phyloP scores from a whole-genome alignment of 2,888 invertebrate species.

The Drosophila mayaguana region DNA sequence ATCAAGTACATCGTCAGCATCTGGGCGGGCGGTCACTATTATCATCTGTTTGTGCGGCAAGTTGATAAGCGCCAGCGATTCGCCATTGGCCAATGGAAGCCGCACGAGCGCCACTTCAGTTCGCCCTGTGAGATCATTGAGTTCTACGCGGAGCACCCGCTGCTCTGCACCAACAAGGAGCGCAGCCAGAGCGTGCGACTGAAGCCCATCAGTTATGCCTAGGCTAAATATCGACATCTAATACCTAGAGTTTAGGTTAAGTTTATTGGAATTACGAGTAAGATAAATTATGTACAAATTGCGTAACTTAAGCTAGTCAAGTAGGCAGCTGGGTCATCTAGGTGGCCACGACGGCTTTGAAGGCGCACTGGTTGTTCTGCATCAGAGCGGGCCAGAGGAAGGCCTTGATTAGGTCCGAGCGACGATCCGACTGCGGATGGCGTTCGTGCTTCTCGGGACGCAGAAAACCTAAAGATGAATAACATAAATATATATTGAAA shows the following conservation, averaged over 20 bases:
- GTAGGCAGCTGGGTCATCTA: conserved; percentile 81
- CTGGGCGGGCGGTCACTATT: conserved; percentile 81
- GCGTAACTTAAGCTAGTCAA: conserved; percentile 23
- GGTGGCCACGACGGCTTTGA: conserved; percentile 94
- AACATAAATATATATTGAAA: too few relatives aligned
- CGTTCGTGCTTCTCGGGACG: conserved; percentile 92
- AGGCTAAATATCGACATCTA: neutral
- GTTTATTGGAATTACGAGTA: conserved; percentile 57
- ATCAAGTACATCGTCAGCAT: conserved; percentile 84
- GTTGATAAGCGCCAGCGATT: conserved; percentile 75
- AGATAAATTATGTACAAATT: conserved; percentile 67
- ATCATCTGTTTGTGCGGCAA: conserved; percentile 83
- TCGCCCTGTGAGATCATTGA: conserved; percentile 84
- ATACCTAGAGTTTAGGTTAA: conserved; percentile 43
- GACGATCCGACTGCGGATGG: conserved; percentile 91
- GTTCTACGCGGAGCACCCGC: conserved; percentile 80
- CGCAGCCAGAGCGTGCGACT: conserved; percentile 77
- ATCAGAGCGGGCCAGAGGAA: conserved; percentile 95
- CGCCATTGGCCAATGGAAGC: conserved; percentile 82
- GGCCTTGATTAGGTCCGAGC: conserved; percentile 90
- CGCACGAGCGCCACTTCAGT: conserved; percentile 80
- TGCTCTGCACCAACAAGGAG: conserved; percentile 83
- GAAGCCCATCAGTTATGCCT: conserved; percentile 77
- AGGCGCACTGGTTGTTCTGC: conserved; percentile 91
- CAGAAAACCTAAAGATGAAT: conserved; percentile 86